A percentile compares a stretch with the other conserved stretches of the same genome.
These are phyloP conservation scores for Tursiops truncatus DNA, from an alignment of 2,113 vertebrate genomes.

Conservation along the genomic window DNA sequence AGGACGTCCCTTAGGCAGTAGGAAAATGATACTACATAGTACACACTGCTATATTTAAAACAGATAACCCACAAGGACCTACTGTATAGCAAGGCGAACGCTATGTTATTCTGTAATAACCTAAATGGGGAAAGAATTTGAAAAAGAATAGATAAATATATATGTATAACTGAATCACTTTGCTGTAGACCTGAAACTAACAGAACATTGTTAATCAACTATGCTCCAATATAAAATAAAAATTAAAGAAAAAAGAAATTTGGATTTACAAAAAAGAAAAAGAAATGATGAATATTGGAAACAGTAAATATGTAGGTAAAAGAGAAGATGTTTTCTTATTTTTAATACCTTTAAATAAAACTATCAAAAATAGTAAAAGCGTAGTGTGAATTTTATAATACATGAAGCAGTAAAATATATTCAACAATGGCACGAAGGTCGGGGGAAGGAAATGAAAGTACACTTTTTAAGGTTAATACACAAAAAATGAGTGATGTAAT, in stretches of 20 bases:
- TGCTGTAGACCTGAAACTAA: background rate
- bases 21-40: background rate
- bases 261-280: background rate
- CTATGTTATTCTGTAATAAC: background rate
- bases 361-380: background rate
- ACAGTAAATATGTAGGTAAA: background rate
- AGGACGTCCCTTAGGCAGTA: background rate
- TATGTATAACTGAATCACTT: background rate
- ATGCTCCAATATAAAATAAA: background rate
- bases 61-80: background rate
- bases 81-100: background rate
- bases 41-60: background rate
- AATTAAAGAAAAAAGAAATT: background rate
- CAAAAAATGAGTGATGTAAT: background rate
- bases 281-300: background rate
- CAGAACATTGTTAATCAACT: background rate
- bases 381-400: background rate
- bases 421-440: background rate
- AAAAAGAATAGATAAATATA: background rate
- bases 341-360: background rate
- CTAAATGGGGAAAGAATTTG: background rate
- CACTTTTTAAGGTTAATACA: background rate
- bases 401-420: background rate
- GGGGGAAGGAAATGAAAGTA: background rate
- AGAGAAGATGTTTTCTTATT: background rate